Base-by-base conservation (phyloP, 2,113 vertebrate species). In the Paralichthys olivaceus region DNA sequence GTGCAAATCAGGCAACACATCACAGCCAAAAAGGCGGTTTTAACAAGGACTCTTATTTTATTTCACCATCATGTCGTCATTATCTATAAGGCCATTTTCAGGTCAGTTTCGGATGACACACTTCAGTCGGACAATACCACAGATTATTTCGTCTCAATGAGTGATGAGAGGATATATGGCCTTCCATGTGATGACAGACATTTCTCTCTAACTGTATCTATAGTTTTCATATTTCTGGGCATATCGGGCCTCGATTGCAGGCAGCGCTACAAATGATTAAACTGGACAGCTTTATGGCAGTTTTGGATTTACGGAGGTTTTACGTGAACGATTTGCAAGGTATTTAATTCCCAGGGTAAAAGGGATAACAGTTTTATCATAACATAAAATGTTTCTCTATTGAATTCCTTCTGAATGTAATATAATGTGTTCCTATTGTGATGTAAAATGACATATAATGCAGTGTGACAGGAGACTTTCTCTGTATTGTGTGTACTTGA, bases 1-100 rank as follows among this genome's bases (percentile, higher is more conserved):
- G 67, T 64, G 56, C 67, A 25, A 68, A 90, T 89, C 85, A 90
- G 76, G 84, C 76, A 70, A 74, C 74, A 83, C 89, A 76, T 85
- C 78, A 79, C 25, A 8, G 11, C 26, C 19, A 34, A 62, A 73
- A 81, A 68, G 34, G 25, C 1, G 5, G 17, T 68, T 77, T 79
- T 69, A 47, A 59, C 62, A 77, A 75, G 76, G 80, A 70, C 78
- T 49, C 54, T 45, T 25, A 56, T 57, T 26, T 8, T 12, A 17
- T 57, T 54, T 60, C 69, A n/a, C 76, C 69, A 61, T 29, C 51
- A 34, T 40, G 40, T 72, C 19, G 56, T 69, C 74, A 79, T 82
- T 69, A 73, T 74, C 45, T 40, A 5, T 34, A 0, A 15, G 61
- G 60, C 43, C 56, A 51, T 61, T 81, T 78, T 79, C 68, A 55